A percentile compares a stretch with the other conserved stretches of the same genome.
Evolutionary conservation across 2,113 vertebrate genomes (phyloP).

Genomic region (Podarcis cretensis): DNA sequence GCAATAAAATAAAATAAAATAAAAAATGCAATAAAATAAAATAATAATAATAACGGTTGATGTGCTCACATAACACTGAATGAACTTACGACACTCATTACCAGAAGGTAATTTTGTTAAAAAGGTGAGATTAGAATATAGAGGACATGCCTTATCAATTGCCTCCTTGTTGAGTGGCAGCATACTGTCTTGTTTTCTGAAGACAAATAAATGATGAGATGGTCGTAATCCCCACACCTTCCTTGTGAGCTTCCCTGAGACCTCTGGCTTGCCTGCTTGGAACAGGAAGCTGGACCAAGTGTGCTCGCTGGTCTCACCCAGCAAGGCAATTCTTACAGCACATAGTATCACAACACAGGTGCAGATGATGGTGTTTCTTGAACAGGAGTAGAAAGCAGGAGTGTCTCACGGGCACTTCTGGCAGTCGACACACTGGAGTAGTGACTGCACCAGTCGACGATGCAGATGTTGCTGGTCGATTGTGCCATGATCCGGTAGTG

Average conservation of each 20-base stretch:
- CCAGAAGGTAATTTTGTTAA: background rate
- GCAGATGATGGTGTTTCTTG: background rate
- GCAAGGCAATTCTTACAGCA: background rate
- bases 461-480: background rate
- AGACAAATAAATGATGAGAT: too few relatives aligned
- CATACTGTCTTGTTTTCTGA: background rate
- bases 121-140: background rate
- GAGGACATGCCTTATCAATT: background rate
- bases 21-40: too few relatives aligned
- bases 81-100: background rate
- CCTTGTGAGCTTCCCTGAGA: background rate
- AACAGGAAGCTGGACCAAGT: background rate
- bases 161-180: background rate
- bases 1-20: too few relatives aligned
- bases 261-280: background rate
- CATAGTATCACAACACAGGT: background rate
- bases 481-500: background rate
- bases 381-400: background rate
- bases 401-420: background rate
- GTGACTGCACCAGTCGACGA: background rate
- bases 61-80: background rate
- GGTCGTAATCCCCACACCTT: background rate
- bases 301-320: background rate
- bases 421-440: background rate
- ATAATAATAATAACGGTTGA: too few relatives aligned